These are phyloP conservation scores for Drosophila novamexicana DNA, from an alignment of 1,140 invertebrate genomes.

Conservation along the genomic window DNA sequence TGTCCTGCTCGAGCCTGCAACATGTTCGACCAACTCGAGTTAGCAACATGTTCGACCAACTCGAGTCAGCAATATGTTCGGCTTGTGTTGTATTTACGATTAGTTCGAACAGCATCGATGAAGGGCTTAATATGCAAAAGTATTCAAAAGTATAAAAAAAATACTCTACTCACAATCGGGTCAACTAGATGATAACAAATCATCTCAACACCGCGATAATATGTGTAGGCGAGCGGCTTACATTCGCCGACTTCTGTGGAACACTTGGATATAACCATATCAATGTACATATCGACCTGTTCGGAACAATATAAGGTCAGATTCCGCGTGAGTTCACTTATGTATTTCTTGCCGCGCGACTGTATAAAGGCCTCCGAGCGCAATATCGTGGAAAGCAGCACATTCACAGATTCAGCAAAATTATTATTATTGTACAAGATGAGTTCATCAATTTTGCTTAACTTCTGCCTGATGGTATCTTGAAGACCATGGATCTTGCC, in stretches of 20 bases:
- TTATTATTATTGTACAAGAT: constrained; percentile 88
- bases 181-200: constrained; percentile 15
- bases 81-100: too few relatives aligned
- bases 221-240: constrained; percentile 1
- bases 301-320: constrained; percentile 74
- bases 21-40: too few relatives aligned
- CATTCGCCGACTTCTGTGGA: constrained; percentile 8
- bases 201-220: background rate
- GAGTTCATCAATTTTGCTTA: constrained; percentile 87
- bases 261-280: background rate
- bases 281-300: background rate
- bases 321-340: constrained; percentile 86
- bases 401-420: constrained; percentile 88
- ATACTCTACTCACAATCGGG: constrained; percentile 25
- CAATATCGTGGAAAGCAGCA: constrained; percentile 88
- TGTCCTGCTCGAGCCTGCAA: too few relatives aligned
- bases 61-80: too few relatives aligned
- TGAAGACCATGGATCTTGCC: constrained; percentile 58
- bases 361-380: constrained; percentile 89
- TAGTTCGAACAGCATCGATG: too few relatives aligned
- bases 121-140: too few relatives aligned
- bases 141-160: too few relatives aligned
- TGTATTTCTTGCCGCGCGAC: constrained; percentile 87
- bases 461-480: constrained; percentile 85
- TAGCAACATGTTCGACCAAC: too few relatives aligned